phyloP scores from a whole-genome alignment of 1,140 invertebrate genomes.

The Cotesia chilonis region DNA sequence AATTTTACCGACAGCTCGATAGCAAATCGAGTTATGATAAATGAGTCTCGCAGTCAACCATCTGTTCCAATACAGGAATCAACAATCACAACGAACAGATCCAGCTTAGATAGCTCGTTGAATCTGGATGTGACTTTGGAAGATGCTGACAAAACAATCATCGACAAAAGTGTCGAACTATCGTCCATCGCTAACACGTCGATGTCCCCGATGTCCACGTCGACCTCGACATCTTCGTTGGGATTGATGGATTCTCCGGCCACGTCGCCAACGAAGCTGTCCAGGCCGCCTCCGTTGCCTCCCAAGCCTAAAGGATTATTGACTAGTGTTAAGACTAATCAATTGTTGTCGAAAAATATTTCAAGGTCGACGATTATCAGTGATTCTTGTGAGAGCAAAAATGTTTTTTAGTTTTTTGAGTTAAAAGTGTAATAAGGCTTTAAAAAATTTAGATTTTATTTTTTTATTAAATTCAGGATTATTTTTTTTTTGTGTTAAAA shows the following conservation, averaged over 20 bases:
- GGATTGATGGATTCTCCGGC: neutral
- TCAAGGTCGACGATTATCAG: slow-evolving; percentile 46
- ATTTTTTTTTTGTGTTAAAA: neutral
- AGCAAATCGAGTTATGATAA: slow-evolving; percentile 19
- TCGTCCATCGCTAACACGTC: neutral
- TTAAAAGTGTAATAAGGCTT: neutral
- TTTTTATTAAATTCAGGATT: neutral
- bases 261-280: slow-evolving; percentile 49
- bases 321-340: slow-evolving; percentile 49
- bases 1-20: slow-evolving; percentile 24
- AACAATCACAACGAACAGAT: slow-evolving; percentile 34
- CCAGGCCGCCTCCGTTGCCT: slow-evolving; percentile 62
- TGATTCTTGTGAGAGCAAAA: slow-evolving; percentile 45
- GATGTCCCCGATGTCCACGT: slow-evolving; percentile 47
- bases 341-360: slow-evolving; percentile 53
- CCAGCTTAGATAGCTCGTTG: slow-evolving; percentile 38
- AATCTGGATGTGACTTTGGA: slow-evolving; percentile 54
- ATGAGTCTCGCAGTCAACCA: too few relatives aligned
- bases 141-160: slow-evolving; percentile 57
- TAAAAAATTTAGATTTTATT: slow-evolving; percentile 12
- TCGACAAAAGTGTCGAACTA: slow-evolving; percentile 43
- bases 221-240: slow-evolving; percentile 58
- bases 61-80: too few relatives aligned
- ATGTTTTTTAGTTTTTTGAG: slow-evolving; percentile 42
- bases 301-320: slow-evolving; percentile 62